Evolutionary conservation across 1,140 invertebrate species (phyloP), one percentile per base, ranked within the genome.

Genomic region (Xylocopa sonorina): DNA sequence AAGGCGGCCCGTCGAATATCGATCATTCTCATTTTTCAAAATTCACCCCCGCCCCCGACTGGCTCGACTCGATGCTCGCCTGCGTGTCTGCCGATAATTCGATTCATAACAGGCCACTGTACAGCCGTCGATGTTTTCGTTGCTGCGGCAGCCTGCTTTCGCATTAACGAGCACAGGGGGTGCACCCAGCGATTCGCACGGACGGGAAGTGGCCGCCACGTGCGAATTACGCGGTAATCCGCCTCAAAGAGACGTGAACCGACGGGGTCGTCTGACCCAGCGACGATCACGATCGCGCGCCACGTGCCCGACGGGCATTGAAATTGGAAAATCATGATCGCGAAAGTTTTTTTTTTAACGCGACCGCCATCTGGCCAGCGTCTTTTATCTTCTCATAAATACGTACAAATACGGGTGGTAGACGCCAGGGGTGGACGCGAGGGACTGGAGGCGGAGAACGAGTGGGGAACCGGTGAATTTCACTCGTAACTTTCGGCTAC

Each of bases 251-350:
- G 60, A 51, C 75, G 38, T 75, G 82, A 85, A 85, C 62, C 64
- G 53, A 43, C 32, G 27, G n/a, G n/a, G n/a, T n/a, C n/a, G n/a
- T n/a, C n/a, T n/a, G n/a, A n/a, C n/a, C n/a, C n/a, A n/a, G n/a
- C n/a, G n/a, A n/a, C n/a, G n/a, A n/a, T n/a, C n/a, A n/a, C n/a
- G n/a, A n/a, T n/a, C n/a, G n/a, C n/a, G n/a, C n/a, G n/a, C n/a
- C 83, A 84, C 82, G 82, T 84, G 82, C 29, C 74, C 34, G 58
- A n/a, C n/a, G n/a, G 32, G 64, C 63, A 63, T 85, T 76, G 63
- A 68, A 85, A 82, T 85, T 66, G 83, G 71, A 71, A 85, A 85
- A 82, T 78, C 83, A 79, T 85, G 80, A 67, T 74, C 79, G 69
- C 66, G 12, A 74, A 80, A 85, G 69, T 69, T 85, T 82, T 79